These are phyloP conservation scores for Tiphia femorata DNA, from an alignment of 2,888 invertebrate species.

Conservation along the genomic window DNA sequence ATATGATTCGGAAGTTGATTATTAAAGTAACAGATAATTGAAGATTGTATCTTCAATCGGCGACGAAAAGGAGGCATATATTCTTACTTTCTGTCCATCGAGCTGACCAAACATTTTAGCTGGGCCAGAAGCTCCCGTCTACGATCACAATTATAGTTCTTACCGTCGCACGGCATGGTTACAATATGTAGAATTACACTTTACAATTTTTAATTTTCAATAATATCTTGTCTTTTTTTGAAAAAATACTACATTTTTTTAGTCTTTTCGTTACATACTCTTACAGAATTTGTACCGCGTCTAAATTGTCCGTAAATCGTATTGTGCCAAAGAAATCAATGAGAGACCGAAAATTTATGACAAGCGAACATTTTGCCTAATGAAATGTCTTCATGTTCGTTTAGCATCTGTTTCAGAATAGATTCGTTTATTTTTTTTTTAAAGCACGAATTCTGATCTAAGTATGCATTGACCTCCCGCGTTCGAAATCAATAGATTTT, in stretches of 20 bases:
- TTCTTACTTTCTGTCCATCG: slow-evolving; percentile 61
- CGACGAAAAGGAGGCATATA: not conserved
- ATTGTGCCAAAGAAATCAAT: not conserved
- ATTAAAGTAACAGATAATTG: not conserved
- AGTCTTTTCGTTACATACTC: slow-evolving; percentile 1
- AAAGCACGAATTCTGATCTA: too few relatives aligned
- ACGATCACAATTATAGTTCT: slow-evolving; percentile 58
- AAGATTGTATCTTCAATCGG: not conserved
- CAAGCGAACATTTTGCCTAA: not conserved
- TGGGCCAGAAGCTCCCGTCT: slow-evolving; percentile 57
- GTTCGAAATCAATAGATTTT: too few relatives aligned
- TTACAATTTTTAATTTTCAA: slow-evolving; percentile 7
- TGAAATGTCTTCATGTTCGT: not conserved
- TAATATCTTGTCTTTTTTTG: not conserved
- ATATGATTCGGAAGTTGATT: not conserved
- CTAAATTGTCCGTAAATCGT: not conserved
- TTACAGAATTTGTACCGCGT: not conserved
- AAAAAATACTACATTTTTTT: slow-evolving; percentile 6
- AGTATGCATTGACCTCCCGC: too few relatives aligned
- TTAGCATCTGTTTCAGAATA: not conserved
- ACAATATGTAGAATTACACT: not conserved
- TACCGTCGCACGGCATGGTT: slow-evolving; percentile 64
- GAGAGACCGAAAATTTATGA: not conserved
- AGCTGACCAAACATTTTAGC: slow-evolving; percentile 61
- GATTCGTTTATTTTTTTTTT: too few relatives aligned